These are phyloP conservation scores for Mormyrops attenuatus DNA, from an alignment of 2,797 vertebrate genomes.

Conservation along the genomic window DNA sequence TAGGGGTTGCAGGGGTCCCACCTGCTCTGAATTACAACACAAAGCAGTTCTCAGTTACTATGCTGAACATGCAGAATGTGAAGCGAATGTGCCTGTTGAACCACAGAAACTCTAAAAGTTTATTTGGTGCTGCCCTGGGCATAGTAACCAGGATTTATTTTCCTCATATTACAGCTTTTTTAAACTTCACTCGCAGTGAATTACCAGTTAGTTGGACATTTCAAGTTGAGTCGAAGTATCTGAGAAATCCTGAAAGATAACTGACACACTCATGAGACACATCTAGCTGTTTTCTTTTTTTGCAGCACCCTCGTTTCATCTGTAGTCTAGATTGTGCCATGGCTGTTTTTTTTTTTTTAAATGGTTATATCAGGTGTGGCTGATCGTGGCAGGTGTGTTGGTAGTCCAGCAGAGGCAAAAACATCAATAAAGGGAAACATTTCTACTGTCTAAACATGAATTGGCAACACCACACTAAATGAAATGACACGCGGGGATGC, in stretches of 20 bases:
- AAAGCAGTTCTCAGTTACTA: neutral
- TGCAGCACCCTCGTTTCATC: neutral
- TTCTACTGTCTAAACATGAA: neutral
- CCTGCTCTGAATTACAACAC: slow-evolving; percentile 1
- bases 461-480: neutral
- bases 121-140: neutral
- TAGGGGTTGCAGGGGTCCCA: neutral
- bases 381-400: neutral
- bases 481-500: neutral
- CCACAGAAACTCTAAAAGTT: neutral
- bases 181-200: neutral
- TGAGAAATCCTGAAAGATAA: neutral
- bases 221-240: neutral
- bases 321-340: neutral
- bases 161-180: neutral
- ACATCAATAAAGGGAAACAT: neutral
- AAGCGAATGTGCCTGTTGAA: neutral
- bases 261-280: neutral
- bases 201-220: neutral
- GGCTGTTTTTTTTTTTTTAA: neutral
- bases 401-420: neutral
- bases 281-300: neutral
- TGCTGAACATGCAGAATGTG: neutral
- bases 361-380: neutral
- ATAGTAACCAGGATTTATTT: neutral